These are phyloP conservation scores for Drosophila teissieri DNA, from an alignment of 1,140 invertebrate species.

Conservation along the genomic window DNA sequence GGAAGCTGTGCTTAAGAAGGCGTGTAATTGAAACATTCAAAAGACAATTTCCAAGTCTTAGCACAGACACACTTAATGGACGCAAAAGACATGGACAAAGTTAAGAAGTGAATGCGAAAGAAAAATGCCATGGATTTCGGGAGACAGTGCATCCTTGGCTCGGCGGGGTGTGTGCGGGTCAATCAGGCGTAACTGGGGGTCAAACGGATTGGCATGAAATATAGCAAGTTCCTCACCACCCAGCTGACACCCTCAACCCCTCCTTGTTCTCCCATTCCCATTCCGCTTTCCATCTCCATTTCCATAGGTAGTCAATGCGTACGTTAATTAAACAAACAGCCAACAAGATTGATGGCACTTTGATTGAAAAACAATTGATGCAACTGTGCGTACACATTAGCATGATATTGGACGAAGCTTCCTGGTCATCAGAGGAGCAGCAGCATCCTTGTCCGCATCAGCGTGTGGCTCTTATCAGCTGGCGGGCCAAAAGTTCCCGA, in stretches of 20 bases:
- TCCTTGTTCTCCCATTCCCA: no score
- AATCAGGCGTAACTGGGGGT: slow-evolving; percentile 75
- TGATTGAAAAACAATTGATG: slow-evolving; percentile 84
- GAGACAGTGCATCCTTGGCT: slow-evolving; percentile 41
- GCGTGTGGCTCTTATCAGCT: slow-evolving; percentile 71
- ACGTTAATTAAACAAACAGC: slow-evolving; percentile 82
- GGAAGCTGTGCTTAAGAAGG: slow-evolving; percentile 85
- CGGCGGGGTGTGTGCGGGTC: slow-evolving; percentile 32
- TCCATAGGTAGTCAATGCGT: slow-evolving; percentile 54
- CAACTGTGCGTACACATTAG: slow-evolving; percentile 80
- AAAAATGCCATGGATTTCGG: slow-evolving; percentile 65
- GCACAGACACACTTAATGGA: slow-evolving; percentile 84
- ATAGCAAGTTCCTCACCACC: slow-evolving; percentile 34
- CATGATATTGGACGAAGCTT: slow-evolving; percentile 69
- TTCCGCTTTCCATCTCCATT: slow-evolving; percentile 4
- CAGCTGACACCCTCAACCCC: slow-evolving; percentile 14
- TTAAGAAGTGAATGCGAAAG: slow-evolving; percentile 81
- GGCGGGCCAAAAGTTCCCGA: slow-evolving; percentile 63
- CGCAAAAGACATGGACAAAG: slow-evolving; percentile 78
- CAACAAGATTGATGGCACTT: slow-evolving; percentile 79
- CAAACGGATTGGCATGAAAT: slow-evolving; percentile 72
- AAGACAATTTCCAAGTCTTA: slow-evolving; percentile 85
- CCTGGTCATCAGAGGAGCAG: slow-evolving; percentile 42
- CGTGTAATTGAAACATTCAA: slow-evolving; percentile 85
- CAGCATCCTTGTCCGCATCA: slow-evolving; percentile 16